Evolutionary conservation across 1,140 invertebrate species (phyloP).

Genomic region (Ips nitidus): DNA sequence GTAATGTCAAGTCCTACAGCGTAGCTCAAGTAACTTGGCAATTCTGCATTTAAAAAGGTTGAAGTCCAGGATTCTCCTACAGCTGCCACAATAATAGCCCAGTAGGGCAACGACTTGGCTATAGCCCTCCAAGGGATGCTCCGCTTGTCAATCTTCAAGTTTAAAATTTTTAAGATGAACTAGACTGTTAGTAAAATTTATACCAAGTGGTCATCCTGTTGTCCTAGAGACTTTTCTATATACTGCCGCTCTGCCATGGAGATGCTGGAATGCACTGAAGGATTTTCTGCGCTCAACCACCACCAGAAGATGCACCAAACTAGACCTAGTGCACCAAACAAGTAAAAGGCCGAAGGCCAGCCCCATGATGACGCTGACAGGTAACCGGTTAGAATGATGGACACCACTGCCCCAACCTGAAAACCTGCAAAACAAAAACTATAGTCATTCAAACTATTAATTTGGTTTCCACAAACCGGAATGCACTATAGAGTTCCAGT

Average conservation of each 20-base stretch:
- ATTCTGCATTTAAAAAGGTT: constrained; percentile 85
- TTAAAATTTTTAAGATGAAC: not conserved
- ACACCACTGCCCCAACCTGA: constrained; percentile 70
- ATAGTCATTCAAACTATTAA: not conserved
- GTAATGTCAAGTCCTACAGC: constrained; percentile 25
- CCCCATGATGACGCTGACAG: constrained; percentile 65
- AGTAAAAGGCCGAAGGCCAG: constrained; percentile 80
- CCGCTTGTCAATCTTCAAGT: constrained; percentile 13
- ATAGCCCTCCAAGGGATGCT: constrained; percentile 76
- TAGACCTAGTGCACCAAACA: constrained; percentile 66
- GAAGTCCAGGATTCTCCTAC: constrained; percentile 91
- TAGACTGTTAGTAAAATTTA: not conserved
- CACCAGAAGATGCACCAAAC: constrained; percentile 65
- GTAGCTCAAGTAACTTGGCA: constrained; percentile 80
- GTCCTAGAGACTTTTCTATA: constrained; percentile 60
- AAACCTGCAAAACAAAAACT: constrained; percentile 53
- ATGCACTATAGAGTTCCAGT: constrained; percentile 15
- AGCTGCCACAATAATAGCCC: constrained; percentile 79
- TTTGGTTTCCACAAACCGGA: constrained; percentile 6
- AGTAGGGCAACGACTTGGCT: constrained; percentile 75
- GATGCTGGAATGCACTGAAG: constrained; percentile 63
- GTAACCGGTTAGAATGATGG: constrained; percentile 68
- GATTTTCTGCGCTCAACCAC: constrained; percentile 65
- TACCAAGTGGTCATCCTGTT: constrained; percentile 47
- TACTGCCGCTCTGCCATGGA: constrained; percentile 62